Percentiles rank a stretch among this genome's conserved stretches.
These are phyloP conservation scores for Macaca nemestrina DNA, from an alignment of 2,113 vertebrate genomes.

Conservation along the genomic window DNA sequence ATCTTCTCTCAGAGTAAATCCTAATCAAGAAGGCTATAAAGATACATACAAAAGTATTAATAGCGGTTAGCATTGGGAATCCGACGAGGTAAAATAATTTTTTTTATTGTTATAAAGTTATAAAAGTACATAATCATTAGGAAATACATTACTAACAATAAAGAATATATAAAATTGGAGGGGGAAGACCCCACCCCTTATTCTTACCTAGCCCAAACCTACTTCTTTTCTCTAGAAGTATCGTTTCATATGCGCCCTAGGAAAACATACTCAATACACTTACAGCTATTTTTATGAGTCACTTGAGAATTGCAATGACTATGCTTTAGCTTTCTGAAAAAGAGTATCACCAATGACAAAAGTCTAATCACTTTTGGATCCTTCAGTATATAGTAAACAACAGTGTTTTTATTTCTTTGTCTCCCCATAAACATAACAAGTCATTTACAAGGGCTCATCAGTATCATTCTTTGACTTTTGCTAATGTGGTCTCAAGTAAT, in stretches of 20 bases:
- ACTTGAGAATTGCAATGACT: not conserved
- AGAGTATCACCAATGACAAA: not conserved
- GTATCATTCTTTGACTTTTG: not conserved
- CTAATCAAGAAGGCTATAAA: not conserved
- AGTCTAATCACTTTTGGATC: not conserved
- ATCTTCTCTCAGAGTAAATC: constrained; percentile 8
- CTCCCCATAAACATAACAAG: not conserved
- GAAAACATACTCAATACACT: not conserved
- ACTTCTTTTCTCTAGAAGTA: not conserved
- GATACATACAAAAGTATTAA: not conserved
- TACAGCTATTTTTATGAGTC: not conserved
- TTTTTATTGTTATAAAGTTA: not conserved
- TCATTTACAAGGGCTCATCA: not conserved
- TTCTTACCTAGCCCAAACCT: not conserved
- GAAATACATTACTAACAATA: not conserved
- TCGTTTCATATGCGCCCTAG: not conserved
- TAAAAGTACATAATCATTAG: not conserved
- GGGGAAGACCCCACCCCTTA: not conserved
- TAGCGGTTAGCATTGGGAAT: not conserved
- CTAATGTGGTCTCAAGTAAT: not conserved
- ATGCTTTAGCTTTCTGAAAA: not conserved
- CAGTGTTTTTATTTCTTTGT: not conserved
- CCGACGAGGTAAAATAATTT: not conserved
- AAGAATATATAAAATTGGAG: not conserved
- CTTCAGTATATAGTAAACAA: not conserved